phyloP scores from a whole-genome alignment of 2,113 vertebrate species.

The Rostratula benghalensis region DNA sequence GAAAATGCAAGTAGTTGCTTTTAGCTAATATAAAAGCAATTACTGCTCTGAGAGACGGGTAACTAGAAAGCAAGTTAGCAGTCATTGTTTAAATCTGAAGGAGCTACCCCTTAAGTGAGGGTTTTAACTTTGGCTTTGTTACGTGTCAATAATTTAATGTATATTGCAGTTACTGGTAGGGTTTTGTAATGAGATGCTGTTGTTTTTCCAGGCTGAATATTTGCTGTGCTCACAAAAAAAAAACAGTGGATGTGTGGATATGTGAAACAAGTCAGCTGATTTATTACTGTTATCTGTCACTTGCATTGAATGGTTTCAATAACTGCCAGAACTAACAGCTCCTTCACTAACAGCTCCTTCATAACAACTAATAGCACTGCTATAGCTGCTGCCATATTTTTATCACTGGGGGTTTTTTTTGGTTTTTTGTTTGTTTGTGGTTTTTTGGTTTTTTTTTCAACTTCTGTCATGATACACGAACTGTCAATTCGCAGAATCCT shows the following conservation, averaged over 20 bases:
- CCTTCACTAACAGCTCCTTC: background rate
- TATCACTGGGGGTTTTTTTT: background rate
- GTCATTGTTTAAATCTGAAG: background rate
- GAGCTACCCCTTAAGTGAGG: background rate
- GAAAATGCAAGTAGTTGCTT: background rate
- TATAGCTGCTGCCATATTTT: background rate
- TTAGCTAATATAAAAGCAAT: background rate
- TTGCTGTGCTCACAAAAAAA: background rate
- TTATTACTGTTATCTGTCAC: constrained; percentile 17
- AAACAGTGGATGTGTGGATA: background rate
- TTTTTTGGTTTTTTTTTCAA: background rate
- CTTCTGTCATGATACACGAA: background rate
- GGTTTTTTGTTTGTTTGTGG: too few species aligned
- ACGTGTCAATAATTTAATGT: background rate
- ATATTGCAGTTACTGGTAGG: background rate
- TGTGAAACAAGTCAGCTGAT: background rate
- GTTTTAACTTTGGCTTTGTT: background rate
- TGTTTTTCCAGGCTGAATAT: background rate
- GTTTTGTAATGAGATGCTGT: background rate
- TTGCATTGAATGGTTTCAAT: background rate
- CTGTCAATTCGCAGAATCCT: background rate
- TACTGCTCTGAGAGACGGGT: background rate
- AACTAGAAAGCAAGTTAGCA: background rate
- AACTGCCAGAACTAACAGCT: background rate
- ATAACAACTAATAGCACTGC: background rate